phyloP scores from a whole-genome alignment of 2,888 invertebrate genomes.

The Loripinus fragilis region DNA sequence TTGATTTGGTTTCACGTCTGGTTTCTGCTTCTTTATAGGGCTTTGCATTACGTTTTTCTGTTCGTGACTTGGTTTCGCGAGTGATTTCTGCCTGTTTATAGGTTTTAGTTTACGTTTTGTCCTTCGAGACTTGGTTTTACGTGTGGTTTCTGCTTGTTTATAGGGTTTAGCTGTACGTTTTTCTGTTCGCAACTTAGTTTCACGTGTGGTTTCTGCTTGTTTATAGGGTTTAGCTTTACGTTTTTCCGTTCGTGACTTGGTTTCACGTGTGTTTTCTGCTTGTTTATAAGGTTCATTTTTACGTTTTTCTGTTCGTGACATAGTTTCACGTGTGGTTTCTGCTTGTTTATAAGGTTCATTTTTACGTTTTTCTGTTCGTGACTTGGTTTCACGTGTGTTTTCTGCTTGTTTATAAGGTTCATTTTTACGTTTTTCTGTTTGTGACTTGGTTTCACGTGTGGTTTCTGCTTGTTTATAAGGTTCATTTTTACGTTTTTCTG shows the following conservation, averaged over 20 bases:
- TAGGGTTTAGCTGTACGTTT: background rate
- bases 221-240: too few relatives aligned
- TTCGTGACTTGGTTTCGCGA: too few relatives aligned
- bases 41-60: too few relatives aligned
- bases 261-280: too few relatives aligned
- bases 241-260: too few relatives aligned
- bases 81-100: background rate
- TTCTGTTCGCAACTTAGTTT: too few relatives aligned
- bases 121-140: conserved; percentile 29
- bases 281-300: too few relatives aligned
- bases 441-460: background rate
- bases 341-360: background rate
- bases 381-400: conserved; percentile 37
- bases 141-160: conserved; percentile 32
- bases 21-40: too few relatives aligned
- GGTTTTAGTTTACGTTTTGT: background rate
- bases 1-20: background rate
- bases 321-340: conserved; percentile 20
- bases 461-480: conserved; percentile 10
- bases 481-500: background rate
- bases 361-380: background rate
- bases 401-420: conserved; percentile 21
- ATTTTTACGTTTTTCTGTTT: background rate
- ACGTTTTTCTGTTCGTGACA: too few relatives aligned
- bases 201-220: too few relatives aligned